phyloP scores from a whole-genome alignment of 2,797 vertebrate species.

The Dipus sagitta region DNA sequence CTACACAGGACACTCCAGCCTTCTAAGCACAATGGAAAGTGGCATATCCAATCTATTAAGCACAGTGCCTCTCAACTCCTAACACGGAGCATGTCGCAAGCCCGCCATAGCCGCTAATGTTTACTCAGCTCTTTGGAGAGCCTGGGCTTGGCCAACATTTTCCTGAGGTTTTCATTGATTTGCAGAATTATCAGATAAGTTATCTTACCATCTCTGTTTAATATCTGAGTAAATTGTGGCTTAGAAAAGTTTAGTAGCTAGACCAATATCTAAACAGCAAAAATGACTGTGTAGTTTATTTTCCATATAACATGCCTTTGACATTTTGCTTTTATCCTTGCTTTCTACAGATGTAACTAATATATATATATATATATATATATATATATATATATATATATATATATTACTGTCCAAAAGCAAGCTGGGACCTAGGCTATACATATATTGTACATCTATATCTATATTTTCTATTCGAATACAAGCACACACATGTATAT shows the following conservation, averaged over 20 bases:
- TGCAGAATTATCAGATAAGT: constrained; percentile 44
- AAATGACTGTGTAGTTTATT: constrained; percentile 9
- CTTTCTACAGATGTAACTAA: background rate
- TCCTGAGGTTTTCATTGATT: constrained; percentile 60
- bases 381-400: too few relatives aligned
- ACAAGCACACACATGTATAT: background rate
- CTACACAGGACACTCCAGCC: constrained; percentile 69
- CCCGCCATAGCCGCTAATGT: background rate
- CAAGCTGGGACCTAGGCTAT: background rate
- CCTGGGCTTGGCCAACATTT: background rate
- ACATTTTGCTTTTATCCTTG: background rate
- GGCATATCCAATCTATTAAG: constrained; percentile 82
- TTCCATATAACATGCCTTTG: background rate
- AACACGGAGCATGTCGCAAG: constrained; percentile 56
- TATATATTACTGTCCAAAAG: background rate
- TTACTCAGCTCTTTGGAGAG: constrained; percentile 28
- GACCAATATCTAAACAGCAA: background rate
- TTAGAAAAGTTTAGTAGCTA: constrained; percentile 37
- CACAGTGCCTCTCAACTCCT: constrained; percentile 74
- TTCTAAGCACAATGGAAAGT: constrained; percentile 78
- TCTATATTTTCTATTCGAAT: background rate
- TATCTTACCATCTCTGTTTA: constrained; percentile 38
- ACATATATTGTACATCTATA: background rate
- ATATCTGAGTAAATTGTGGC: constrained; percentile 17
- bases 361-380: background rate